Evolutionary conservation across 37 sponge, comb jelly and placozoan species (phyloP).

Genomic region (Chondrosia reniformis): DNA sequence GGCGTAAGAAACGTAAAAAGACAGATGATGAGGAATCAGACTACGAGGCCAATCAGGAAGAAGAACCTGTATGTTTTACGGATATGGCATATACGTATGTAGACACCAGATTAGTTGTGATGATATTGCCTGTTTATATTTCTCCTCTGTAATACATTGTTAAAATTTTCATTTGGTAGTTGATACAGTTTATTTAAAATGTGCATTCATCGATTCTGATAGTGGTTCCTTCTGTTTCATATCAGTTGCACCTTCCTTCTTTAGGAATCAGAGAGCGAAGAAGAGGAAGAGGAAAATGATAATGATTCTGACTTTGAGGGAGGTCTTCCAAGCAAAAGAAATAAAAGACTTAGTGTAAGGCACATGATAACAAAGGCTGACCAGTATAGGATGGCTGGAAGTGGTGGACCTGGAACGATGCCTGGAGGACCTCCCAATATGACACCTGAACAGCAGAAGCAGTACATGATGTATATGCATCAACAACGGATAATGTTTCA

Average conservation of each 20-base stretch:
- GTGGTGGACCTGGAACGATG: not conserved
- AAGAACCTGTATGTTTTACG: conserved; percentile 41
- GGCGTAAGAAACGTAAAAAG: not conserved
- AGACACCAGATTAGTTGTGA: too few relatives aligned
- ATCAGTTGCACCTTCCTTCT: too few relatives aligned
- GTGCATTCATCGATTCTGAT: too few relatives aligned
- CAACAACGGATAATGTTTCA: conserved; percentile 16
- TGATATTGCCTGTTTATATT: too few relatives aligned
- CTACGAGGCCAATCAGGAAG: conserved; percentile 29
- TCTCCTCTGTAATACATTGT: too few relatives aligned
- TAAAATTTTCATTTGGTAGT: too few relatives aligned
- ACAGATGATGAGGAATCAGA: conserved; percentile 22
- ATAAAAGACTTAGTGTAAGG: not conserved
- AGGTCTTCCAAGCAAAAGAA: not conserved
- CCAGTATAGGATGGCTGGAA: not conserved
- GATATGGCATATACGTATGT: not conserved
- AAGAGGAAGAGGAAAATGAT: conserved; percentile 2
- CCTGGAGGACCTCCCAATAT: not conserved
- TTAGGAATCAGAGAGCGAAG: not conserved
- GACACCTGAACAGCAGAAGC: not conserved
- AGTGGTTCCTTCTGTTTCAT: too few relatives aligned
- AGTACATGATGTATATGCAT: not conserved
- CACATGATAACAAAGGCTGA: conserved; percentile 1
- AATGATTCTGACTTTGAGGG: not conserved
- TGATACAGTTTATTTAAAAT: too few relatives aligned